Evolutionary conservation across 2,888 invertebrate species (phyloP).

Genomic region (Sturmia bella): DNA sequence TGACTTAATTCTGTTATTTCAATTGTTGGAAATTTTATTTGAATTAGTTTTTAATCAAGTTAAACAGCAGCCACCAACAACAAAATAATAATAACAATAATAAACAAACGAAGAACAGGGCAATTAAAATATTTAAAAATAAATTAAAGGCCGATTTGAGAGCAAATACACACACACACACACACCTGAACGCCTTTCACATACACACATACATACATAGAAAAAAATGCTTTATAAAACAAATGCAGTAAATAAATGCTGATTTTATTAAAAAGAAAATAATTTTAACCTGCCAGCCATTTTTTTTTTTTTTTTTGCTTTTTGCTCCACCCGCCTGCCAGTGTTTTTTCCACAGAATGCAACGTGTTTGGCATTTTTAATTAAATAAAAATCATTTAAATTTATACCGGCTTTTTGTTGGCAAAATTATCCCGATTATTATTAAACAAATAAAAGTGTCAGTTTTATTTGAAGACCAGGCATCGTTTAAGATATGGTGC

Average conservation of each 20-base stretch:
- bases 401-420: slow-evolving; percentile 33
- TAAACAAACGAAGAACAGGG: slow-evolving; percentile 25
- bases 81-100: slow-evolving; percentile 16
- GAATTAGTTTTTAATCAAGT: slow-evolving; percentile 39
- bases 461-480: neutral
- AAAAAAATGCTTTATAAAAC: neutral
- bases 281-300: neutral
- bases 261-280: neutral
- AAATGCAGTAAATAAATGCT: neutral
- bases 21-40: slow-evolving; percentile 15
- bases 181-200: neutral
- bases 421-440: slow-evolving; percentile 6
- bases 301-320: too few species aligned
- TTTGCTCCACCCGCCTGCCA: neutral
- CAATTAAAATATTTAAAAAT: slow-evolving; percentile 50
- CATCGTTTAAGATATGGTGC: too few species aligned
- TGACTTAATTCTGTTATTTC: slow-evolving; percentile 29
- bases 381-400: slow-evolving; percentile 61
- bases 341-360: slow-evolving; percentile 1
- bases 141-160: slow-evolving; percentile 22
- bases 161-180: neutral
- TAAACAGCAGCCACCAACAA: neutral
- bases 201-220: neutral
- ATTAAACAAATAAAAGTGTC: neutral
- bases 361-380: slow-evolving; percentile 52